Evolutionary conservation across 2,113 vertebrate species (phyloP).

Genomic region (Deroptyus accipitrinus): DNA sequence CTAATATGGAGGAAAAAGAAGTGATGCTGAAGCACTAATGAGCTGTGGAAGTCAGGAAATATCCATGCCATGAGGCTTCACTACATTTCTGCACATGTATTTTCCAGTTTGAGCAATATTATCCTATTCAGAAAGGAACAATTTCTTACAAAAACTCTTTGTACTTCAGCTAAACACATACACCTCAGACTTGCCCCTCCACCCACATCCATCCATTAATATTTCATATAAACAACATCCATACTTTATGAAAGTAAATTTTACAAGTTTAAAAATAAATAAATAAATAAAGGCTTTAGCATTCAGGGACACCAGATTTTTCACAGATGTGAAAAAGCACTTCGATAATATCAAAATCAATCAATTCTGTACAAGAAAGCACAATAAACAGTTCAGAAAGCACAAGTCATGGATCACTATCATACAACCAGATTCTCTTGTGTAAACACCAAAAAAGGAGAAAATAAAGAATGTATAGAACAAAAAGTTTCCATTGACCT

Average conservation of each 20-base stretch:
- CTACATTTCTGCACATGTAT: background rate
- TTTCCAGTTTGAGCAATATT: background rate
- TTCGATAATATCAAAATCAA: constrained; percentile 36
- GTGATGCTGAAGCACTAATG: background rate
- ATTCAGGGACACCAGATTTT: background rate
- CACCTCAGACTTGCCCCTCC: background rate
- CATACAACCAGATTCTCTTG: constrained; percentile 39
- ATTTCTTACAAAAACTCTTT: background rate
- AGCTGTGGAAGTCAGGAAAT: background rate
- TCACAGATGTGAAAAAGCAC: background rate
- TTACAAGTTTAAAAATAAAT: background rate
- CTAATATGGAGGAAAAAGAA: background rate
- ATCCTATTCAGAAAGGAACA: background rate
- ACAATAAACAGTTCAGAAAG: constrained; percentile 36
- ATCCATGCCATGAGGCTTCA: background rate
- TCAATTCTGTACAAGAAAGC: constrained; percentile 27
- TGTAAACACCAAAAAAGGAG: constrained; percentile 21
- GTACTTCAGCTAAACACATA: background rate
- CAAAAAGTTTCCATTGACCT: constrained; percentile 84
- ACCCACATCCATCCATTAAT: background rate
- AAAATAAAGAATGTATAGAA: constrained; percentile 73
- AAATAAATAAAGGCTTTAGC: background rate
- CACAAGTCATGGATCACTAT: constrained; percentile 22
- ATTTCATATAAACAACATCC: background rate
- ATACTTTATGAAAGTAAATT: background rate